phyloP scores from a whole-genome alignment of 1,140 invertebrate species.

The Melitaea cinxia region DNA sequence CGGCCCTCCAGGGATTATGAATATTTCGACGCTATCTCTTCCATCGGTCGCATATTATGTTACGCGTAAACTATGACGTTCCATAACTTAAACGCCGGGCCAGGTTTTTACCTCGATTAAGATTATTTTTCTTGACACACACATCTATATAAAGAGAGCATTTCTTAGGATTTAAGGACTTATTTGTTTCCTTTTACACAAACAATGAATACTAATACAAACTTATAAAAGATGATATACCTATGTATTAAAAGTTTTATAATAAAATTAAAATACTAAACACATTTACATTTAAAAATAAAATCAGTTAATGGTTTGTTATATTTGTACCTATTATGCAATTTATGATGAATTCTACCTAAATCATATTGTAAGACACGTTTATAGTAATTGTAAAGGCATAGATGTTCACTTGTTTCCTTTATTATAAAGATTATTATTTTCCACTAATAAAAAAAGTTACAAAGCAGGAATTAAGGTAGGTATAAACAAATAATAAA shows the following conservation, averaged over 20 bases:
- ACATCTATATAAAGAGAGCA: background rate
- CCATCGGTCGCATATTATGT: conserved; percentile 70
- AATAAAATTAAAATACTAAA: too few species aligned
- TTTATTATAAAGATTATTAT: conserved; percentile 18
- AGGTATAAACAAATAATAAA: conserved; percentile 3
- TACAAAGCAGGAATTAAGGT: conserved; percentile 12
- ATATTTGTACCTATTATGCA: too few species aligned
- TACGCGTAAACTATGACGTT: conserved; percentile 68
- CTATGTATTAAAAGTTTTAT: too few species aligned
- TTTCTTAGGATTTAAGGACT: conserved; percentile 4
- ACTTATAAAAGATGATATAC: background rate
- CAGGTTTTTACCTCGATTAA: conserved; percentile 28
- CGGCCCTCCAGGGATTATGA: conserved; percentile 72
- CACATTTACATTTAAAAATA: too few species aligned
- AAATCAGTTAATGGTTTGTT: too few species aligned
- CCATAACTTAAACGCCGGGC: conserved; percentile 59
- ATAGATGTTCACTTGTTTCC: conserved; percentile 1
- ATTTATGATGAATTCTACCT: too few species aligned
- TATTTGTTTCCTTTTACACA: background rate
- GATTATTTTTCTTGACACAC: conserved; percentile 23
- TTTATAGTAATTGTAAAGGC: background rate
- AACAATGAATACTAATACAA: background rate
- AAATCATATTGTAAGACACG: background rate
- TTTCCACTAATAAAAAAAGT: conserved; percentile 13
- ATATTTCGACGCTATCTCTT: conserved; percentile 69